Evolutionary conservation across 2,113 vertebrate species (phyloP), one percentile per base, ranked within the genome.

Genomic region (Tupaia tana): DNA sequence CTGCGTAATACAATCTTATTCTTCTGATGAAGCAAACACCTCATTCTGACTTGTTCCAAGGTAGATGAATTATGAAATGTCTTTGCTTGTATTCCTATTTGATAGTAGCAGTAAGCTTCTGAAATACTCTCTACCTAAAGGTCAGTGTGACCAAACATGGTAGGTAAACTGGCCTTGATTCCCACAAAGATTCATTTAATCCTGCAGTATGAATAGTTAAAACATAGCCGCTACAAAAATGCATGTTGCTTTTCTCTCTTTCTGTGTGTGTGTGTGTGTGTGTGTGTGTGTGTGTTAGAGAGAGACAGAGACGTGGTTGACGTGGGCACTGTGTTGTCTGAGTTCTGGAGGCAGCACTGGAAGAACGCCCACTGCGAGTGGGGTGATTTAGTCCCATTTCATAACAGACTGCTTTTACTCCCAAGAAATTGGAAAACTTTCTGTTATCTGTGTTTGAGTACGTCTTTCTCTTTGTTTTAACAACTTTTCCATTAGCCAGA

Each of bases 401-500:
- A 89, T 92, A 95, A 95, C 74, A 59, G 66, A 86, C 73, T 92
- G 77, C 67, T 96, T 95, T 92, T 85, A 90, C 87, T 94, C 64
- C 78, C 81, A 87, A 83, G 95, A 88, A 94, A 93, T 79, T 90
- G 81, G 27, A 93, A 96, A 82, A 25, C 77, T 93, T 95, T 95
- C 91, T 66, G 77, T 81, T 95, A 88, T 94, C 93, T 94, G 58
- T 81, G 64, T 95, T 92, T 95, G 77, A 96, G 52, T 56, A 83
- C 64, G 34, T 91, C 61, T 80, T 93, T 94, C 80, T 91, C 43
- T 43, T 66, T 95, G 25, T 90, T 88, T 82, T 87, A 90, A 82
- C 69, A 89, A 14, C 24, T 87, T 90, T 97, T 96, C 95, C 95
- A 95, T 95, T 96, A 97, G 73, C 84, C 83, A 90, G 77, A 93